Base-by-base conservation (phyloP, 2,888 invertebrate species). In the Scrobipalpa atriplicella region DNA sequence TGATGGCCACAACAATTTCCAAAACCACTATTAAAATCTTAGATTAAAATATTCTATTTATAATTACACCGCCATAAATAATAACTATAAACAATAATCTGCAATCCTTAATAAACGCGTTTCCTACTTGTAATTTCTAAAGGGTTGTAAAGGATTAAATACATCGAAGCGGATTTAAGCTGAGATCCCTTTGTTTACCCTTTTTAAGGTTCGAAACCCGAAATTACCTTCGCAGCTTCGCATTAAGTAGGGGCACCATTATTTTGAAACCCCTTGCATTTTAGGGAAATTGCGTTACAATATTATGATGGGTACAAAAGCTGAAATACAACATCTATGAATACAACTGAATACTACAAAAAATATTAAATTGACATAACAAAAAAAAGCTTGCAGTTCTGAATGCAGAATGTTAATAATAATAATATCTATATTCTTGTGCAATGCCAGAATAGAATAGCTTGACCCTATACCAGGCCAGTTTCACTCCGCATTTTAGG, bases 181-280 rank as follows among this genome's bases (percentile, higher is more conserved):
- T 43, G n/a, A 19, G 61, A 61, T 29, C 39, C 41, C 54, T 41
- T 47, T 66, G 62, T 63, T 63, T 66, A 66, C 66, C 56, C 63
- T 63, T 66, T 66, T 66, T 63, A 58, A 47, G 47, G 63, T 63
- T 62, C 51, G 43, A 60, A 62, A 62, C 41, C 56, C 38, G 18
- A 66, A 64, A 56, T 63, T 66, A 62, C 61, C 60, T 62, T 62
- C 52, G n/a, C 47, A 47, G 47, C 61, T 47, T 62, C 62, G 16
- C 21, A 11, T 62, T 29, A 9, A 29, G 16, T 63, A 63, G 52
- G 36, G 63, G 11, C 5, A 38, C 63, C 63, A 58, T 58, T 6
- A 38, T 38, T 58, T 56, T 36, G 56, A 13, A 29, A 56, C 21
- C 11, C 11, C 1, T 51, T 8, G 13, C n/a, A 51, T 29, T 5